Evolutionary conservation across 2,888 invertebrate species (phyloP).

Genomic region (Pasiphila rectangulata): DNA sequence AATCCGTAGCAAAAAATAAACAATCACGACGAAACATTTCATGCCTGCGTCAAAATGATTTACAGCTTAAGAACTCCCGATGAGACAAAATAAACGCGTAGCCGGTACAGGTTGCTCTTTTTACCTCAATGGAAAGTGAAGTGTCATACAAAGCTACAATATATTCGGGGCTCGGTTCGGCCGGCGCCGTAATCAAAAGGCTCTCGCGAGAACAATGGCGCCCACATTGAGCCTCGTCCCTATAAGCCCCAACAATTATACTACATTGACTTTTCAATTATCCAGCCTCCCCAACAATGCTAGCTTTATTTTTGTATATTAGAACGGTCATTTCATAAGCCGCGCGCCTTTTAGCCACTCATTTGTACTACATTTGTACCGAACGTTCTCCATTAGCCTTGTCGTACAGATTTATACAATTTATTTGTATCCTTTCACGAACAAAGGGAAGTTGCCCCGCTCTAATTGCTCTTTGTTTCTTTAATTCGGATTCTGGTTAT

Average conservation of each 20-base stretch:
- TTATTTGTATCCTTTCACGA: conserved; percentile 36
- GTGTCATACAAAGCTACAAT: conserved; percentile 77
- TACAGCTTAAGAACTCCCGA: conserved; percentile 27
- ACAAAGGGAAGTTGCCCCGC: conserved; percentile 32
- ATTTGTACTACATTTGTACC: conserved; percentile 40
- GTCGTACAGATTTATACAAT: conserved; percentile 36
- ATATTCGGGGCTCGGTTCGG: conserved; percentile 68
- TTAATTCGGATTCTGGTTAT: conserved; percentile 35
- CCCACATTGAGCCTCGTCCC: conserved; percentile 75
- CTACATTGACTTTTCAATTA: conserved; percentile 82
- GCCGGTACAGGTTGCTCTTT: conserved; percentile 56
- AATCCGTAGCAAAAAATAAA: background rate
- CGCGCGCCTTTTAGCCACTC: conserved; percentile 55
- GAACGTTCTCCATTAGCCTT: conserved; percentile 49
- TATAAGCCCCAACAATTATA: conserved; percentile 80
- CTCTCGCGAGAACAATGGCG: conserved; percentile 78
- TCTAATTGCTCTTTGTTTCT: conserved; percentile 37
- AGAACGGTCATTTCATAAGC: conserved; percentile 74
- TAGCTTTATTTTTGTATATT: conserved; percentile 77
- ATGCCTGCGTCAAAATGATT: conserved; percentile 22
- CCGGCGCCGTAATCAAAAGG: conserved; percentile 75
- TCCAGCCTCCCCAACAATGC: conserved; percentile 75
- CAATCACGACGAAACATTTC: background rate
- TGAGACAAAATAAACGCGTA: conserved; percentile 42
- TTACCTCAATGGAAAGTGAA: conserved; percentile 69